A percentile compares a stretch with the other conserved stretches of the same genome.
These are phyloP conservation scores for Cryptomyrus ogoouensis DNA, from an alignment of 2,113 vertebrate species.

Conservation along the genomic window DNA sequence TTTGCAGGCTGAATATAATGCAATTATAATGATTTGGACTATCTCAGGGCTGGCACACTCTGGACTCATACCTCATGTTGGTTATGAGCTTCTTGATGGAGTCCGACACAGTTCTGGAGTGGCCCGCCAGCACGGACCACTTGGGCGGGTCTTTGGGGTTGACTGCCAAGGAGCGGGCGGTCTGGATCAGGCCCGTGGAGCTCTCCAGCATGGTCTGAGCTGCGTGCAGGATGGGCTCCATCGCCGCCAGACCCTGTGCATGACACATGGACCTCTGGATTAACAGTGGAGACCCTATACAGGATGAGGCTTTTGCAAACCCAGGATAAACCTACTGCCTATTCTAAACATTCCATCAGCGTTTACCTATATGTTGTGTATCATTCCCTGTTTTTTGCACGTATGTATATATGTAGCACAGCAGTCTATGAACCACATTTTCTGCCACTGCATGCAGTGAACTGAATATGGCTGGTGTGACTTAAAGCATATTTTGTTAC, in stretches of 20 bases:
- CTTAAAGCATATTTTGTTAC: not conserved
- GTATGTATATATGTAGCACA: not conserved
- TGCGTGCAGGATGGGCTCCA: conserved; percentile 86
- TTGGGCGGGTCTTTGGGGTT: conserved; percentile 91
- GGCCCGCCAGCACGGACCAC: conserved; percentile 89
- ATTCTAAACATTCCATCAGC: not conserved
- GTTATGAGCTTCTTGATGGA: conserved; percentile 98
- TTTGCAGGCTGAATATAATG: not conserved
- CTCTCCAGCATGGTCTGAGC: conserved; percentile 91
- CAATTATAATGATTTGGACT: not conserved
- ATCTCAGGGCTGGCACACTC: not conserved
- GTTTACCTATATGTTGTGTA: not conserved
- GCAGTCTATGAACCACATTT: not conserved
- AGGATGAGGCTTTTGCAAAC: not conserved
- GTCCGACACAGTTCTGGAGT: conserved; percentile 91
- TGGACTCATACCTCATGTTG: conserved; percentile 78
- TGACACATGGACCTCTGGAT: not conserved
- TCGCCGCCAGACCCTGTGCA: conserved; percentile 79
- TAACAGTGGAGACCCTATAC: not conserved
- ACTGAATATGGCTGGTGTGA: not conserved
- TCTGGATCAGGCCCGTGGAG: conserved; percentile 88
- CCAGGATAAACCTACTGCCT: not conserved
- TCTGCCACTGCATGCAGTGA: not conserved
- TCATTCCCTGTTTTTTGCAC: not conserved
- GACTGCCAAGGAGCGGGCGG: conserved; percentile 85